phyloP scores from a whole-genome alignment of 2,888 invertebrate genomes.

The Criorhina ranunculi region DNA sequence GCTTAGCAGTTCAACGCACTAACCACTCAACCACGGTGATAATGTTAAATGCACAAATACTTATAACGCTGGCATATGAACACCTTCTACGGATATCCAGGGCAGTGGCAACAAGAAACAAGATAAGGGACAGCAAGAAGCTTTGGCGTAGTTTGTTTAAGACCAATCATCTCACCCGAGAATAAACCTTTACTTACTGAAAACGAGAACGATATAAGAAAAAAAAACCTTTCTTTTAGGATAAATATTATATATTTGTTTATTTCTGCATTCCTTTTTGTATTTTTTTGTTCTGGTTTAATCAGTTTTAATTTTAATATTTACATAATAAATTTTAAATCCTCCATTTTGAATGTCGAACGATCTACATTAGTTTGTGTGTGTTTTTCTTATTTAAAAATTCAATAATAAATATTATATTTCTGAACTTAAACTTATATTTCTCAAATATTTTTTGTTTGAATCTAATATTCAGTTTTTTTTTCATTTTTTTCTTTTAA shows the following conservation, averaged over 20 bases:
- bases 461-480: constrained; percentile 58
- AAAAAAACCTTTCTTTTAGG: constrained; percentile 42
- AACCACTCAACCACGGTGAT: too few species aligned
- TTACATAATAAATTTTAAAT: constrained; percentile 71
- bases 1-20: too few species aligned
- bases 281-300: constrained; percentile 50
- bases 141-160: too few species aligned
- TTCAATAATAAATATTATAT: constrained; percentile 52
- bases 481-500: constrained; percentile 76
- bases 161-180: too few species aligned
- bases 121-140: too few species aligned
- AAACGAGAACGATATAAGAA: not conserved
- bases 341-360: constrained; percentile 73
- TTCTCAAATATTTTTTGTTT: constrained; percentile 60
- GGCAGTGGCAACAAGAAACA: too few species aligned
- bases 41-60: too few species aligned
- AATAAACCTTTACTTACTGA: not conserved
- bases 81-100: too few species aligned
- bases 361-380: constrained; percentile 44
- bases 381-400: constrained; percentile 58
- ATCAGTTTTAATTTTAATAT: constrained; percentile 61
- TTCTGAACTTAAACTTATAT: constrained; percentile 67
- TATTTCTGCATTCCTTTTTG: constrained; percentile 62
- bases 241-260: constrained; percentile 77
- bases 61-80: too few species aligned